phyloP scores from a whole-genome alignment of 2,797 vertebrate species.

The Tokudaia muenninki region DNA sequence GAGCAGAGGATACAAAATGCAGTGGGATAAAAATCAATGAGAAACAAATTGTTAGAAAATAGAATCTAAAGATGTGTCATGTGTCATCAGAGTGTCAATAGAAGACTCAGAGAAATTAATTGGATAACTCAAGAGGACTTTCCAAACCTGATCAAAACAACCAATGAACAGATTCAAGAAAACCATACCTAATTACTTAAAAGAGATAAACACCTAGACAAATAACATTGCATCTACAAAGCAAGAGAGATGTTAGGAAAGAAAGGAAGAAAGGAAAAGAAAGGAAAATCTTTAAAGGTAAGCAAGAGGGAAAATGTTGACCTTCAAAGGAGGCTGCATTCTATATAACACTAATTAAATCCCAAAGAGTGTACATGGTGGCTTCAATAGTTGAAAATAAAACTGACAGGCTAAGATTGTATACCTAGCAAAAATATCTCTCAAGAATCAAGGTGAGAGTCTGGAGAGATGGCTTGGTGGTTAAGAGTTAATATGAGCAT shows the following conservation, averaged over 20 bases:
- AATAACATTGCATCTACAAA: constrained; percentile 25
- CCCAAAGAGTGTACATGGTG: neutral
- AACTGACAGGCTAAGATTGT: neutral
- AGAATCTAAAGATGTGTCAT: constrained; percentile 6
- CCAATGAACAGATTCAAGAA: constrained; percentile 22
- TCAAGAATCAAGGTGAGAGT: neutral
- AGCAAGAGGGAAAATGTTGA: neutral
- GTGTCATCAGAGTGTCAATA: neutral
- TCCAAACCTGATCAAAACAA: constrained; percentile 29
- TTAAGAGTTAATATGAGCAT: neutral
- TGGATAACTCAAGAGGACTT: constrained; percentile 21
- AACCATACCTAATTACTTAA: neutral
- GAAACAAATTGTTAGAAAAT: neutral
- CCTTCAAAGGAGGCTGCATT: constrained; percentile 44
- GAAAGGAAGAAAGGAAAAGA: neutral
- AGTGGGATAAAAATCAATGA: neutral
- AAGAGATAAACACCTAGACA: neutral
- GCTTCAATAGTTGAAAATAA: neutral
- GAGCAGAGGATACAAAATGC: neutral
- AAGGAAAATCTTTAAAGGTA: constrained; percentile 37
- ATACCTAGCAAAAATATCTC: constrained; percentile 15
- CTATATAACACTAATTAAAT: constrained; percentile 4
- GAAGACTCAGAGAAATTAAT: constrained; percentile 29
- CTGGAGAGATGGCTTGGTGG: neutral
- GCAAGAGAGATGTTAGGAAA: neutral